These are phyloP conservation scores for Drosophila kanekoi DNA, from an alignment of 2,888 invertebrate genomes.

Conservation along the genomic window DNA sequence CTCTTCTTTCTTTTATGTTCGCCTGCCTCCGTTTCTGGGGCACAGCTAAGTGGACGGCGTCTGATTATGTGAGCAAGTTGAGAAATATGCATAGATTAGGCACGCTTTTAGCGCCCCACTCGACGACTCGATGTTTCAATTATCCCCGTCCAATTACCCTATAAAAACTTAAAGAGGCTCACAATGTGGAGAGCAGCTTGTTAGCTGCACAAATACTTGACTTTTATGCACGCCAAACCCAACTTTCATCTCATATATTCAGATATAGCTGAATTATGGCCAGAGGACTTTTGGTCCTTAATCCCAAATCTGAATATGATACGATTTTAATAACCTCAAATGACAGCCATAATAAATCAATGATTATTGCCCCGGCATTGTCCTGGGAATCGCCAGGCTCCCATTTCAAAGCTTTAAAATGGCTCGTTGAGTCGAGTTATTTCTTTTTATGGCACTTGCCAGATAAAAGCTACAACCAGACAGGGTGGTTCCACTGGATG, in stretches of 20 bases:
- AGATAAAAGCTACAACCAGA: slow-evolving; percentile 60
- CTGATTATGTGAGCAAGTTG: slow-evolving; percentile 58
- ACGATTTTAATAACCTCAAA: slow-evolving; percentile 83
- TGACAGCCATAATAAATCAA: slow-evolving; percentile 83
- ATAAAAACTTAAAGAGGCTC: slow-evolving; percentile 37
- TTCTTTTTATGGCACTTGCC: slow-evolving; percentile 62
- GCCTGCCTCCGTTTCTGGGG: slow-evolving; percentile 7
- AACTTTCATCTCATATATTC: too few species aligned
- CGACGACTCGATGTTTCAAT: slow-evolving; percentile 65
- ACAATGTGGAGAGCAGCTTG: not conserved
- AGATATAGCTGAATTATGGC: too few species aligned
- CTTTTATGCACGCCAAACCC: not conserved
- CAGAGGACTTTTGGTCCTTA: not conserved
- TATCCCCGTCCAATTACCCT: slow-evolving; percentile 25
- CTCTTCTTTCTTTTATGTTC: not conserved
- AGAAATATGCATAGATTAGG: slow-evolving; percentile 77
- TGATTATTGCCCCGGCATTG: slow-evolving; percentile 81
- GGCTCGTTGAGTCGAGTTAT: slow-evolving; percentile 59
- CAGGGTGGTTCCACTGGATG: not conserved
- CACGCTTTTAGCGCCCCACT: slow-evolving; percentile 74
- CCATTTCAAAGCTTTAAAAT: slow-evolving; percentile 64
- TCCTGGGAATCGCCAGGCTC: slow-evolving; percentile 52
- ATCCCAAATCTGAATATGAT: slow-evolving; percentile 44
- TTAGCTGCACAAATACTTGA: slow-evolving; percentile 1
- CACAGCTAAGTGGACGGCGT: slow-evolving; percentile 38